These are phyloP conservation scores for Clupea harengus DNA, from an alignment of 2,113 vertebrate genomes.

Conservation along the genomic window DNA sequence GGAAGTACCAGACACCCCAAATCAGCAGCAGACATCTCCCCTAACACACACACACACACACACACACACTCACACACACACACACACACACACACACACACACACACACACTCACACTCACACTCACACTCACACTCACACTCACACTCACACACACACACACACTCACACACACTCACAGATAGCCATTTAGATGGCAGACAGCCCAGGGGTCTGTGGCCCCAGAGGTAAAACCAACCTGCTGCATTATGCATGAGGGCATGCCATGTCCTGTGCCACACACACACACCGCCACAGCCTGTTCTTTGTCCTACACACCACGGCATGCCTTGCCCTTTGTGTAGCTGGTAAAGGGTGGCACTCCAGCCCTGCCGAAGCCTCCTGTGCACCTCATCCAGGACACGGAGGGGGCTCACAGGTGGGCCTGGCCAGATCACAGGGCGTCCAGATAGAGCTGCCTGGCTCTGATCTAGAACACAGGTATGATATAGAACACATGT, in stretches of 20 bases:
- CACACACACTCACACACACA: background rate
- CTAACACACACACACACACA: background rate
- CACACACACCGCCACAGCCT: background rate
- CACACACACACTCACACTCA: background rate
- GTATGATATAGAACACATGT: too few species aligned
- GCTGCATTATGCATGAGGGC: conserved; percentile 41
- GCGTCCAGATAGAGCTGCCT: too few species aligned
- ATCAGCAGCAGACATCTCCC: background rate
- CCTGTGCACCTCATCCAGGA: too few species aligned
- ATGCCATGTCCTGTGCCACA: conserved; percentile 1
- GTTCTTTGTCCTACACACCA: too few species aligned
- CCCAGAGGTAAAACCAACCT: conserved; percentile 33
- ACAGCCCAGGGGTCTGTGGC: conserved; percentile 30
- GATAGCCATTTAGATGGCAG: too few species aligned
- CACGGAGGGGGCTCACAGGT: too few species aligned
- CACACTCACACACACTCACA: background rate
- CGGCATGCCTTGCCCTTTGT: too few species aligned
- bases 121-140: background rate
- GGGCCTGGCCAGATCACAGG: too few species aligned
- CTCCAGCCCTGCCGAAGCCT: too few species aligned
- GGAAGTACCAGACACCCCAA: conserved; percentile 57
- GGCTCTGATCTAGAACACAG: too few species aligned
- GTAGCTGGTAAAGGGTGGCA: too few species aligned
- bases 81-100: background rate
- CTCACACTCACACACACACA: background rate